phyloP scores from a whole-genome alignment of 2,113 vertebrate genomes.

The Anolis carolinensis region DNA sequence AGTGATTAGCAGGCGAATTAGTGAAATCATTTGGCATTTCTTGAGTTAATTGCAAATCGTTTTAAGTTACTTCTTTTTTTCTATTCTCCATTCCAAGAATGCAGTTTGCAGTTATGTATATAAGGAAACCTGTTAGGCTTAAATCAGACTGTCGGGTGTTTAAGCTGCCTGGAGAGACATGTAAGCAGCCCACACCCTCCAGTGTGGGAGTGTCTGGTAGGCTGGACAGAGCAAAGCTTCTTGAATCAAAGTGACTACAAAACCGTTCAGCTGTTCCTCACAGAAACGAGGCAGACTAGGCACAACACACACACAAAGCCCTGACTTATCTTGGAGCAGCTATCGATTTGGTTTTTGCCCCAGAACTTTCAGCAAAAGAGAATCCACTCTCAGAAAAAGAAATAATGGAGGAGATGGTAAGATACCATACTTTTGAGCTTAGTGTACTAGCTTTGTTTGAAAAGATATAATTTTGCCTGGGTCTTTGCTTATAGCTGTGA shows the following conservation, averaged over 20 bases:
- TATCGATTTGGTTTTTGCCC: neutral
- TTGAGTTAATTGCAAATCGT: slow-evolving; percentile 71
- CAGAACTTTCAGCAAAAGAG: slow-evolving; percentile 30
- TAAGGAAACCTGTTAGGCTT: slow-evolving; percentile 79
- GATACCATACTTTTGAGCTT: slow-evolving; percentile 28
- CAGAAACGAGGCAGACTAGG: slow-evolving; percentile 34
- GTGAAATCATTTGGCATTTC: slow-evolving; percentile 47
- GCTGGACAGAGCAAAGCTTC: slow-evolving; percentile 66
- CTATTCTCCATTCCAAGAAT: slow-evolving; percentile 61
- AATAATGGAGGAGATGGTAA: slow-evolving; percentile 77
- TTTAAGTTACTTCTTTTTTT: slow-evolving; percentile 62
- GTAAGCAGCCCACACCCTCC: slow-evolving; percentile 53
- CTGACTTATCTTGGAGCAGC: slow-evolving; percentile 20
- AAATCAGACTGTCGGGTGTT: slow-evolving; percentile 62
- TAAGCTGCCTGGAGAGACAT: slow-evolving; percentile 55
- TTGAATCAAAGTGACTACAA: slow-evolving; percentile 51
- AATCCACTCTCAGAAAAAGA: fast-evolving
- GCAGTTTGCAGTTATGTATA: slow-evolving; percentile 80
- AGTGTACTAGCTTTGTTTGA: slow-evolving; percentile 18
- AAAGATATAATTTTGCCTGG: slow-evolving; percentile 7
- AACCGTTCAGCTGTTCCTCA: slow-evolving; percentile 53
- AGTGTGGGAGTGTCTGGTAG: slow-evolving; percentile 59
- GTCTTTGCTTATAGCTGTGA: neutral
- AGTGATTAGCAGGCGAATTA: neutral
- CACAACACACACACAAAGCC: slow-evolving; percentile 4